Conservation (phyloP, 2,888 invertebrate species). For the Drosophila hamatofila region DNA sequence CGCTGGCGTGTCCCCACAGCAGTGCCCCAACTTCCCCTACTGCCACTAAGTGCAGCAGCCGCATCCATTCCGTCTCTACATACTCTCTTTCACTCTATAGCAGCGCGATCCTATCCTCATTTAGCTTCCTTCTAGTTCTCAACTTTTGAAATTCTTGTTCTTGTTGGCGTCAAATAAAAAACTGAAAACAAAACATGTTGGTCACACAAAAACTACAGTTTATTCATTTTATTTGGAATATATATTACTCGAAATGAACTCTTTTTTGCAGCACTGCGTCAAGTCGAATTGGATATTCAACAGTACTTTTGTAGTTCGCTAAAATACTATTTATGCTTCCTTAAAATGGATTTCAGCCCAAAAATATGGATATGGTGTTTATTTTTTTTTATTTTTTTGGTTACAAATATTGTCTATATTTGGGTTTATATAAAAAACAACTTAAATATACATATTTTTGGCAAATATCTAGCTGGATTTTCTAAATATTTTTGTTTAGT, state of each 20-base stretch:
- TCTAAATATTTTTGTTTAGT: too few relatives aligned
- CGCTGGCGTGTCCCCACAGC: slow-evolving; percentile 85
- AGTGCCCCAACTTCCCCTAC: slow-evolving; percentile 86
- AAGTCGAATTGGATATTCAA: background rate
- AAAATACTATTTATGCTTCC: background rate
- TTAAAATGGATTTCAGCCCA: background rate
- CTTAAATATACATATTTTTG: too few relatives aligned
- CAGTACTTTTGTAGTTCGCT: background rate
- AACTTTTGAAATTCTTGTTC: slow-evolving; percentile 62
- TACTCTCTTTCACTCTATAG: background rate
- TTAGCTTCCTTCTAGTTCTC: slow-evolving; percentile 68
- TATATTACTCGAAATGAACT: background rate
- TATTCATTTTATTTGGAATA: background rate
- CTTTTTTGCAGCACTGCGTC: background rate
- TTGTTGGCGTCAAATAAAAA: slow-evolving; percentile 78
- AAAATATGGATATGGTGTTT: too few relatives aligned
- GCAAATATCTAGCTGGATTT: too few relatives aligned
- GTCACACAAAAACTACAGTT: slow-evolving; percentile 40
- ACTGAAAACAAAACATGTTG: slow-evolving; percentile 62
- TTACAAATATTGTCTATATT: too few relatives aligned
- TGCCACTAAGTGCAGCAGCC: slow-evolving; percentile 78
- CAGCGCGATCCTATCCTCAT: slow-evolving; percentile 23
- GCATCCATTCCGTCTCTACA: background rate
- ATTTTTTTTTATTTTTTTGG: too few relatives aligned
- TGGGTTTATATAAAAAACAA: too few relatives aligned